Conservation (phyloP, 2,113 vertebrate species). For the Pelecanoides urinatrix region DNA sequence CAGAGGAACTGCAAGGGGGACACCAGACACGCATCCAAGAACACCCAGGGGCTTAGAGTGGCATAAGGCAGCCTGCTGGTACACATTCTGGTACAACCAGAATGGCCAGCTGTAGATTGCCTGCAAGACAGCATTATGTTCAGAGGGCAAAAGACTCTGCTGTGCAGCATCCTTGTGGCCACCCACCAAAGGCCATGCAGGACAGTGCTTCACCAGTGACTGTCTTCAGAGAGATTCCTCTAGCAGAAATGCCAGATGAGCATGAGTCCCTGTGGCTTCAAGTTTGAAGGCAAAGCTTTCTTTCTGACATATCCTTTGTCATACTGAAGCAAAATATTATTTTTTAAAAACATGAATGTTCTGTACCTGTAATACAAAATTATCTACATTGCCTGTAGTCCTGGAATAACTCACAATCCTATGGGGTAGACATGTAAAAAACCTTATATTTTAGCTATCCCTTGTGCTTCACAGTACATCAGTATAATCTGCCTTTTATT, state of each 20-base stretch:
- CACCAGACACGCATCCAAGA: not conserved
- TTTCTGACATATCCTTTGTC: not conserved
- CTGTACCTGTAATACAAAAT: not conserved
- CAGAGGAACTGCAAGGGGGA: not conserved
- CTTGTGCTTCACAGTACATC: not conserved
- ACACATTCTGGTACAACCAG: not conserved
- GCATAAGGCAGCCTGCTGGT: not conserved
- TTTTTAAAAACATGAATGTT: not conserved
- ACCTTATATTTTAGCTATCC: not conserved
- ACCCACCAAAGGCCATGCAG: not conserved
- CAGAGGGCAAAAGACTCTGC: not conserved
- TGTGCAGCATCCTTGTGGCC: not conserved
- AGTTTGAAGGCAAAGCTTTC: not conserved
- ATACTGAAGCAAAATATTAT: not conserved
- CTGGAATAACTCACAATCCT: not conserved
- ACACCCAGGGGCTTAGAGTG: not conserved
- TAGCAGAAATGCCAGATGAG: not conserved
- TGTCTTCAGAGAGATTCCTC: not conserved
- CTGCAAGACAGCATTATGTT: not conserved
- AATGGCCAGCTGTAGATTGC: not conserved
- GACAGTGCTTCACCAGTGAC: not conserved
- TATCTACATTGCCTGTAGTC: not conserved
- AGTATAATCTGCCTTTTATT: constrained; percentile 56
- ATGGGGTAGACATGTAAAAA: not conserved
- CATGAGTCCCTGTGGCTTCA: not conserved